Percentiles rank a stretch among this genome's conserved stretches.
Conservation (phyloP, 2,797 vertebrate genomes). For the Megaceryle alcyon region DNA sequence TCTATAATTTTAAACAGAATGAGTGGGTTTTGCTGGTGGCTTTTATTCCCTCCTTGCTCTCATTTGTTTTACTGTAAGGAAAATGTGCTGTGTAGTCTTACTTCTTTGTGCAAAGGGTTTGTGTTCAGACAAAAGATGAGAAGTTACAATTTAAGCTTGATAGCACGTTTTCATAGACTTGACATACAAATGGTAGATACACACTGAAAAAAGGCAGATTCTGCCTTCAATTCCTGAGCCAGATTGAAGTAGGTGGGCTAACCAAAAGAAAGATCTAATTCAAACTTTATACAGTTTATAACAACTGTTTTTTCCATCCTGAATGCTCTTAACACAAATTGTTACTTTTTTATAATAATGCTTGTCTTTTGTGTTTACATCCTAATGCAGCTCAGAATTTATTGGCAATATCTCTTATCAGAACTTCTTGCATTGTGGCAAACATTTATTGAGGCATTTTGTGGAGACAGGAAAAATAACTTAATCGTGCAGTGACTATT, state of each 20-base stretch:
- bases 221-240: neutral
- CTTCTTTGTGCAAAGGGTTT: neutral
- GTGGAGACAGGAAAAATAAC: neutral
- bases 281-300: neutral
- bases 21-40: constrained; percentile 57
- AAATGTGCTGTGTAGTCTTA: neutral
- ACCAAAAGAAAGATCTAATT: neutral
- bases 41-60: constrained; percentile 46
- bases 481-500: neutral
- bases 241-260: neutral
- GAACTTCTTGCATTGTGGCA: neutral
- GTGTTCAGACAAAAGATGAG: neutral
- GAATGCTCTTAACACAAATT: neutral
- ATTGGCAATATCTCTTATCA: constrained; percentile 26
- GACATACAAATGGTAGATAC: neutral
- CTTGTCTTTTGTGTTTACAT: neutral
- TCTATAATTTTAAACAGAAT: constrained; percentile 75
- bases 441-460: neutral
- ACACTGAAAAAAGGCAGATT: neutral
- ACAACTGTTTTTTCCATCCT: neutral
- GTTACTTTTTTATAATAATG: neutral
- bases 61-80: constrained; percentile 46
- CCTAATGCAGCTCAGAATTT: constrained; percentile 3
- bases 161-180: neutral
- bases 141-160: neutral